Percentiles rank a stretch among this genome's conserved stretches.
Evolutionary conservation across 2,888 invertebrate genomes (phyloP).

Genomic region (Drosophila stalkeri): DNA sequence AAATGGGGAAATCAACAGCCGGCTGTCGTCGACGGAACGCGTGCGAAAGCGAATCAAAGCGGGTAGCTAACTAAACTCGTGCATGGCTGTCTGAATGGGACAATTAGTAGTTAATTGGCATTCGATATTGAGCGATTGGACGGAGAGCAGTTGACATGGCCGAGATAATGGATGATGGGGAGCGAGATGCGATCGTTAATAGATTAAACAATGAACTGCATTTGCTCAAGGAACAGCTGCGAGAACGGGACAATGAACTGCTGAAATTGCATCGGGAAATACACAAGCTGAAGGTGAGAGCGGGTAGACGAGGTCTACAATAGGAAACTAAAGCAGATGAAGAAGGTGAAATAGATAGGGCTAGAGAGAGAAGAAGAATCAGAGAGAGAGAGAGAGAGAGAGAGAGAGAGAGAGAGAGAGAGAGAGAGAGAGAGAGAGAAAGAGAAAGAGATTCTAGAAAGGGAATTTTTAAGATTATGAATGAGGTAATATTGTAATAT

Average conservation of each 20-base stretch:
- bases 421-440: background rate
- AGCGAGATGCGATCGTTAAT: constrained; percentile 84
- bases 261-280: constrained; percentile 88
- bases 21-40: constrained; percentile 61
- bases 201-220: constrained; percentile 87
- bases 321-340: background rate
- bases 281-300: constrained; percentile 80
- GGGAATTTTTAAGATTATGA: too few relatives aligned
- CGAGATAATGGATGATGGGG: constrained; percentile 52
- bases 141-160: constrained; percentile 48
- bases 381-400: background rate
- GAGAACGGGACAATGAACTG: constrained; percentile 87
- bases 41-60: constrained; percentile 42
- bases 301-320: background rate
- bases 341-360: background rate
- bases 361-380: background rate
- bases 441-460: too few relatives aligned
- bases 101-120: constrained; percentile 19
- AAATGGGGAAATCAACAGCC: constrained; percentile 31
- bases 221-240: constrained; percentile 86
- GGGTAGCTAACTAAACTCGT: constrained; percentile 10
- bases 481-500: too few relatives aligned
- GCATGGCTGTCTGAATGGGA: constrained; percentile 41
- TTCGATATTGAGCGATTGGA: constrained; percentile 18
- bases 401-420: too few relatives aligned